Evolutionary conservation across 2,113 vertebrate species (phyloP).

Genomic region (Phyllostomus discolor): DNA sequence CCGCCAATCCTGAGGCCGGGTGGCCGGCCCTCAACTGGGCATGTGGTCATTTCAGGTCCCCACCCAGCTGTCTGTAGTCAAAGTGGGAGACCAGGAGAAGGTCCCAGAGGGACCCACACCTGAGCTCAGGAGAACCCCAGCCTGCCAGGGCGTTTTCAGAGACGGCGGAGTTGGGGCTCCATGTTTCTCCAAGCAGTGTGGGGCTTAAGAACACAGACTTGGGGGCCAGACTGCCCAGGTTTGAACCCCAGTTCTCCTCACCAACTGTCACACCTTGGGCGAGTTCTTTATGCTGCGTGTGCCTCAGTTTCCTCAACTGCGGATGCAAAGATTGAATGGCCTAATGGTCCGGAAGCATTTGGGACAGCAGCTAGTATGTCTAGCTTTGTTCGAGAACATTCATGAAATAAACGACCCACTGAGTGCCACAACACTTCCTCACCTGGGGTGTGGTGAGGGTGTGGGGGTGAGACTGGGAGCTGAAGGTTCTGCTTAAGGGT

Average conservation of each 20-base stretch:
- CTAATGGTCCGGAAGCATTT: not conserved
- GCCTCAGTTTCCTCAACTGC: not conserved
- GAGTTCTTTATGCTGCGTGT: no score
- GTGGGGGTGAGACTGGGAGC: not conserved
- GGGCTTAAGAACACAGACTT: not conserved
- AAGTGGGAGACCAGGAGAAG: not conserved
- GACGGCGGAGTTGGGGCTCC: accelerated
- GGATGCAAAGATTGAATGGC: not conserved
- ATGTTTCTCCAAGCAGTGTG: not conserved
- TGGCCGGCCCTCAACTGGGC: not conserved
- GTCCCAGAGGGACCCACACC: not conserved
- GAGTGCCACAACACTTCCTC: not conserved
- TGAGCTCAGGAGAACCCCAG: not conserved
- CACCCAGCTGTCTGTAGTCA: not conserved
- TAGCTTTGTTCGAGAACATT: not conserved
- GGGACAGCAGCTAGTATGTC: not conserved
- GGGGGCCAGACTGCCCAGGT: not conserved
- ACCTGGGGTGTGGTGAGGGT: not conserved
- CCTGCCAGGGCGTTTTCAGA: not conserved
- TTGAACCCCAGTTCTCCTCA: not conserved
- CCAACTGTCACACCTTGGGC: not conserved
- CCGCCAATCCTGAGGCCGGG: not conserved
- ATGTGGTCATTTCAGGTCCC: not conserved
- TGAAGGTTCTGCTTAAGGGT: not conserved
- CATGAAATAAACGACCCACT: not conserved